phyloP scores from a whole-genome alignment of 2,113 vertebrate species.

The Genyomyrus donnyi region DNA sequence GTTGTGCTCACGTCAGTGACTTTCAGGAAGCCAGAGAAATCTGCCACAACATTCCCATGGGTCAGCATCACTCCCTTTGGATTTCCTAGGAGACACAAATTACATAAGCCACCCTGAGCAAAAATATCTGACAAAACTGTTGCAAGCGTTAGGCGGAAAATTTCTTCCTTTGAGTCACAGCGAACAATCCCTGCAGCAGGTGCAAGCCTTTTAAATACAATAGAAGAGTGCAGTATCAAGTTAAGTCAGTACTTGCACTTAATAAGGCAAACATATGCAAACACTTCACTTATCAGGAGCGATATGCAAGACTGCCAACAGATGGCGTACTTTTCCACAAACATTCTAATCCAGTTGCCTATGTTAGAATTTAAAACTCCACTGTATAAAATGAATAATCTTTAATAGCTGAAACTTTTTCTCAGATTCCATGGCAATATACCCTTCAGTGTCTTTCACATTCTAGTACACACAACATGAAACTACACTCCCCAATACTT shows the following conservation, averaged over 20 bases:
- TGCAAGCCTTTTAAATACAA: neutral
- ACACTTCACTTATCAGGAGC: neutral
- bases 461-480: neutral
- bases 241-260: neutral
- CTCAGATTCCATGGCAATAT: neutral
- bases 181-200: neutral
- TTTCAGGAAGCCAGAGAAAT: conserved; percentile 96
- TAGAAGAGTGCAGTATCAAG: neutral
- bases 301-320: neutral
- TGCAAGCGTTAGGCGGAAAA: neutral
- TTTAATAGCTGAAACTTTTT: neutral
- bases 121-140: neutral
- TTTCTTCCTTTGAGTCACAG: neutral
- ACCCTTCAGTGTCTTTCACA: neutral
- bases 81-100: conserved; percentile 65
- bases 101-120: neutral
- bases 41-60: conserved; percentile 92
- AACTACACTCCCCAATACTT: neutral
- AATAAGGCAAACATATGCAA: neutral
- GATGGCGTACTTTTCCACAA: neutral
- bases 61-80: conserved; percentile 97
- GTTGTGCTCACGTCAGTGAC: conserved; percentile 79
- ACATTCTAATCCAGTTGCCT: neutral
- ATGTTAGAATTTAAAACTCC: neutral
- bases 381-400: neutral